Percentiles rank a stretch among this genome's conserved stretches.
These are phyloP conservation scores for Mermis nigrescens DNA, from an alignment of 2,888 invertebrate genomes.

Conservation along the genomic window DNA sequence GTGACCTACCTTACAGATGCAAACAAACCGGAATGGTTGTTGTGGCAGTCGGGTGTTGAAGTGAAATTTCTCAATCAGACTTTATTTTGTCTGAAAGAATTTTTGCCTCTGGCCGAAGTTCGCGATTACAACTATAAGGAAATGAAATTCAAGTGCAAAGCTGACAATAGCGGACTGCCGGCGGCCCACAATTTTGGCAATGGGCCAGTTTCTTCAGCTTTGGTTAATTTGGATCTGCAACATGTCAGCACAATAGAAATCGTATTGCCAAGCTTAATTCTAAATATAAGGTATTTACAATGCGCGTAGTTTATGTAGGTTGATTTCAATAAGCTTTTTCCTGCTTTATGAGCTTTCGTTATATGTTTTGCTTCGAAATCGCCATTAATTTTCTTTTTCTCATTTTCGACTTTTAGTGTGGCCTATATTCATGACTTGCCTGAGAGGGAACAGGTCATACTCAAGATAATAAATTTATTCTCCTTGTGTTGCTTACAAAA, in stretches of 20 bases:
- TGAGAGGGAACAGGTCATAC: too few species aligned
- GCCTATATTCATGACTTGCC: too few species aligned
- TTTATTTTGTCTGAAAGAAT: constrained; percentile 61
- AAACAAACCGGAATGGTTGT: constrained; percentile 52
- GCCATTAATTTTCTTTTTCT: too few species aligned
- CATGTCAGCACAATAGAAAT: background rate
- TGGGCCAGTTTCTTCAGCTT: background rate
- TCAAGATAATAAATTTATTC: too few species aligned
- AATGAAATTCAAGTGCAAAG: constrained; percentile 11
- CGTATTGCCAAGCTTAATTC: background rate
- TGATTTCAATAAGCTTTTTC: too few species aligned
- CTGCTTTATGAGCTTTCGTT: too few species aligned
- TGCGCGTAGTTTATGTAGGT: too few species aligned
- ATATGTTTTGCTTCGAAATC: too few species aligned
- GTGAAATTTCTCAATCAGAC: constrained; percentile 60
- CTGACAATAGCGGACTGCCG: background rate
- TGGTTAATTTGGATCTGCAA: background rate
- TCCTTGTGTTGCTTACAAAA: too few species aligned
- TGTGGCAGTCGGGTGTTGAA: constrained; percentile 80
- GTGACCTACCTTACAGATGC: background rate
- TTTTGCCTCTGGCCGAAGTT: constrained; percentile 34
- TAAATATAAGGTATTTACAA: background rate
- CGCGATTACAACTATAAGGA: constrained; percentile 26
- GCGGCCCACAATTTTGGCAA: background rate
- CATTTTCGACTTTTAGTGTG: too few species aligned